These are phyloP conservation scores for Dryadula phaetusa DNA, from an alignment of 2,888 invertebrate species.

Conservation along the genomic window DNA sequence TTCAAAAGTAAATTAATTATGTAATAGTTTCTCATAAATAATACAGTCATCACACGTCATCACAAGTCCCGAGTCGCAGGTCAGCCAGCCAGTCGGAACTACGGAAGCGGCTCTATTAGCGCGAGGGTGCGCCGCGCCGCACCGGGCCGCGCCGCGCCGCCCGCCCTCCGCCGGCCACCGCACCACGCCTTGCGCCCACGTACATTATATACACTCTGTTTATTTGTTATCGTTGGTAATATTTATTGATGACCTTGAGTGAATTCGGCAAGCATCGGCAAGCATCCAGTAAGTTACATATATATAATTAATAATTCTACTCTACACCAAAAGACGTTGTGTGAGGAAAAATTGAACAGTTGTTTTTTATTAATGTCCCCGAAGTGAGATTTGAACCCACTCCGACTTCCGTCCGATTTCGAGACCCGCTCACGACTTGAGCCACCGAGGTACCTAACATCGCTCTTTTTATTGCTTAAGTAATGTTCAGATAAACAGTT, in stretches of 20 bases:
- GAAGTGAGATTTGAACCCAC: too few species aligned
- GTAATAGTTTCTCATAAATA: background rate
- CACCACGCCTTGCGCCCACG: background rate
- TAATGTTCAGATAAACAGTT: too few species aligned
- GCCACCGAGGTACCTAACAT: too few species aligned
- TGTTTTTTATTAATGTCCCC: too few species aligned
- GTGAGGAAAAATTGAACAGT: too few species aligned
- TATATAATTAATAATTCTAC: too few species aligned
- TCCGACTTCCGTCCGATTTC: too few species aligned
- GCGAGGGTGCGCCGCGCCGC: constrained; percentile 17
- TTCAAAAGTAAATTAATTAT: too few species aligned
- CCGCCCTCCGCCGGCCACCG: background rate
- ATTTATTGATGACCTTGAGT: background rate
- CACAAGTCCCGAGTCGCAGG: background rate
- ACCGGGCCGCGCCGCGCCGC: constrained; percentile 5
- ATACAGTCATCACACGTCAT: background rate
- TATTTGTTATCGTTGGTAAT: background rate
- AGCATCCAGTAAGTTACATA: too few species aligned
- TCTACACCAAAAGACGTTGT: too few species aligned
- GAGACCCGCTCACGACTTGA: too few species aligned
- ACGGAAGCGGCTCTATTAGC: constrained; percentile 36
- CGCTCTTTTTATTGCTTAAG: too few species aligned
- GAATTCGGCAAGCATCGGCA: background rate
- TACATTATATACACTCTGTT: background rate
- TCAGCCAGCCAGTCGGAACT: constrained; percentile 8